Conservation (phyloP, 2,888 invertebrate species). For the Pandemis cinnamomeana region DNA sequence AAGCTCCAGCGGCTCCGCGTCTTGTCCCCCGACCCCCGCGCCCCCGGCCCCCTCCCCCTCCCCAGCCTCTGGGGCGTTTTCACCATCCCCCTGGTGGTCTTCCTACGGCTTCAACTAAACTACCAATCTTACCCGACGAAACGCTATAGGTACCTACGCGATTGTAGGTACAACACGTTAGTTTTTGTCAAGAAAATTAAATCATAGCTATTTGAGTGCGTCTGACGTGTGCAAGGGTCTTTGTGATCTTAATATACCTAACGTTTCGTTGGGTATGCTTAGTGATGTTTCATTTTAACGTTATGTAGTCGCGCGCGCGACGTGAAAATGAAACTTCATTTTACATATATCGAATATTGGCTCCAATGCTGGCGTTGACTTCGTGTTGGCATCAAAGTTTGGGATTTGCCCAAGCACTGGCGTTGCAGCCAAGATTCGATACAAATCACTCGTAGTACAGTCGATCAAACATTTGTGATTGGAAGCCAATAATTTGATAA, state of each 20-base stretch:
- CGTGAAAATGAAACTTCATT: conserved; percentile 13
- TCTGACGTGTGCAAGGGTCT: background rate
- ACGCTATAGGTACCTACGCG: background rate
- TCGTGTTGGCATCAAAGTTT: conserved; percentile 30
- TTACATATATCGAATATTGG: conserved; percentile 22
- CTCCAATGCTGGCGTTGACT: conserved; percentile 28
- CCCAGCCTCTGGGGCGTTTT: conserved; percentile 48
- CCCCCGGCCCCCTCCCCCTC: conserved; percentile 59
- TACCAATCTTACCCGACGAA: background rate
- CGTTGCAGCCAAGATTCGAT: conserved; percentile 11
- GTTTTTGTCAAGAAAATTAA: background rate
- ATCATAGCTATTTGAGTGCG: background rate
- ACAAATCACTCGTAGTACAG: background rate
- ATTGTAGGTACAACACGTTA: no score
- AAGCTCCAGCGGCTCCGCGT: conserved; percentile 45
- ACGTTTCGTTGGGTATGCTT: background rate
- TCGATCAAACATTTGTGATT: background rate
- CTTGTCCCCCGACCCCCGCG: conserved; percentile 45
- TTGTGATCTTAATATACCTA: background rate
- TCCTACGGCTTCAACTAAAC: conserved; percentile 45
- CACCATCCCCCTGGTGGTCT: conserved; percentile 56
- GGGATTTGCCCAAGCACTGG: conserved; percentile 20
- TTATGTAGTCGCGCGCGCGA: conserved; percentile 35
- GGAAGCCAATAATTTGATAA: background rate
- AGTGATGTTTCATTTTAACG: conserved; percentile 4